Conservation (phyloP, 2,113 vertebrate genomes). For the Maylandia zebra region DNA sequence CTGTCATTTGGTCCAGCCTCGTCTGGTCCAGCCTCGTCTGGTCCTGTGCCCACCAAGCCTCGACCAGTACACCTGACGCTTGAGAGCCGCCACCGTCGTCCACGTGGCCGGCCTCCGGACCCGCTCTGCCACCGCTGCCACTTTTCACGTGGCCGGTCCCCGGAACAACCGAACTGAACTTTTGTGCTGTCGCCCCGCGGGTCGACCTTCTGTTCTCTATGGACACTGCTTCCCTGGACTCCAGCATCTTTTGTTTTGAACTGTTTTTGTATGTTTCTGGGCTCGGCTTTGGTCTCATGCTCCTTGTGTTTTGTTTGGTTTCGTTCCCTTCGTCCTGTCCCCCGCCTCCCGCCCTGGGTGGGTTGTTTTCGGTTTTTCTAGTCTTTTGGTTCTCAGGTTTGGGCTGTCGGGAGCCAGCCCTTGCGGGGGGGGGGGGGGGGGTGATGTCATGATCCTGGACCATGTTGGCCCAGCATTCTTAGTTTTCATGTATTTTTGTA, state of each 20-base stretch:
- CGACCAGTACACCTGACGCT: background rate
- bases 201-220: background rate
- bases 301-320: background rate
- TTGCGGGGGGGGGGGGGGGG: too few species aligned
- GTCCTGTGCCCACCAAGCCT: background rate
- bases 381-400: too few species aligned
- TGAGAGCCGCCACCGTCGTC: background rate
- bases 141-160: background rate
- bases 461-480: too few species aligned
- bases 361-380: too few species aligned
- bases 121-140: background rate
- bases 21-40: background rate
- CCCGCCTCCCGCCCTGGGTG: too few species aligned
- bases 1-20: background rate
- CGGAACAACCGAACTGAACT: background rate
- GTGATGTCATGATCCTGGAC: too few species aligned
- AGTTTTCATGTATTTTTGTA: too few species aligned
- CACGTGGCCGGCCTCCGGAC: background rate
- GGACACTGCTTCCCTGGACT: background rate
- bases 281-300: rapidly evolving
- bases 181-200: background rate
- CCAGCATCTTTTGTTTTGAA: background rate
- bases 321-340: too few species aligned
- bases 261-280: background rate
- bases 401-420: too few species aligned